phyloP scores from a whole-genome alignment of 2,113 vertebrate genomes.

The Bujurquina vittata region DNA sequence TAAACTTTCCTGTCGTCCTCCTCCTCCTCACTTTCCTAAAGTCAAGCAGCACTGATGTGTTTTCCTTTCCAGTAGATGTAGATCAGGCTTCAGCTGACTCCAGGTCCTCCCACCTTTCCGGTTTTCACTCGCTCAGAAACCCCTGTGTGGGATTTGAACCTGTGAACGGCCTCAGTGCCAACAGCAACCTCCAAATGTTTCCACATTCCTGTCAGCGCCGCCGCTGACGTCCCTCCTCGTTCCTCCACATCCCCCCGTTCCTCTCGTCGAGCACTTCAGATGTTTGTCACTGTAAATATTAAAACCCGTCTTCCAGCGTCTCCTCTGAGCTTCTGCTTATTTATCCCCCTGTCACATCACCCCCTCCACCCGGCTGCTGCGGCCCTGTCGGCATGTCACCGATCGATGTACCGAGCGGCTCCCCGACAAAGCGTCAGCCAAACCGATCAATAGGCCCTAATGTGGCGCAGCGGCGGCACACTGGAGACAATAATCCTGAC shows the following conservation, averaged over 20 bases:
- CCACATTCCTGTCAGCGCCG: conserved; percentile 21
- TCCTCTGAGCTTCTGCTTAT: conserved; percentile 2
- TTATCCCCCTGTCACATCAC: not conserved
- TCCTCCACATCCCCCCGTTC: not conserved
- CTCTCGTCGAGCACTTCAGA: not conserved
- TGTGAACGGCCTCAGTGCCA: conserved; percentile 37
- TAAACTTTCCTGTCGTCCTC: too few relatives aligned
- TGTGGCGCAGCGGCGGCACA: conserved; percentile 70
- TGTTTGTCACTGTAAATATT: not conserved
- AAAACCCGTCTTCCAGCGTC: not conserved
- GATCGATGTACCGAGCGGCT: conserved; percentile 76
- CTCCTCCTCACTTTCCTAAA: too few relatives aligned
- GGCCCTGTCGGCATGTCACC: conserved; percentile 69
- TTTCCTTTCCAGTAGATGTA: conserved; percentile 39
- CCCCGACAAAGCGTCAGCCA: conserved; percentile 75
- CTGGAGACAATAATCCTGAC: conserved; percentile 79
- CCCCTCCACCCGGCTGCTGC: not conserved
- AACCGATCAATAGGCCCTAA: conserved; percentile 80
- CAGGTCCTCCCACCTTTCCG: conserved; percentile 51
- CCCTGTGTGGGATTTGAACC: conserved; percentile 47
- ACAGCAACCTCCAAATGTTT: conserved; percentile 41
- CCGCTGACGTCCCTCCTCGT: conserved; percentile 8
- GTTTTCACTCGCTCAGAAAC: conserved; percentile 57
- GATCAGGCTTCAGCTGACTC: conserved; percentile 13
- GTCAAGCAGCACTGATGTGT: conserved; percentile 36